These are phyloP conservation scores for Gymnocheta viridis DNA, from an alignment of 2,888 invertebrate species.

Conservation along the genomic window DNA sequence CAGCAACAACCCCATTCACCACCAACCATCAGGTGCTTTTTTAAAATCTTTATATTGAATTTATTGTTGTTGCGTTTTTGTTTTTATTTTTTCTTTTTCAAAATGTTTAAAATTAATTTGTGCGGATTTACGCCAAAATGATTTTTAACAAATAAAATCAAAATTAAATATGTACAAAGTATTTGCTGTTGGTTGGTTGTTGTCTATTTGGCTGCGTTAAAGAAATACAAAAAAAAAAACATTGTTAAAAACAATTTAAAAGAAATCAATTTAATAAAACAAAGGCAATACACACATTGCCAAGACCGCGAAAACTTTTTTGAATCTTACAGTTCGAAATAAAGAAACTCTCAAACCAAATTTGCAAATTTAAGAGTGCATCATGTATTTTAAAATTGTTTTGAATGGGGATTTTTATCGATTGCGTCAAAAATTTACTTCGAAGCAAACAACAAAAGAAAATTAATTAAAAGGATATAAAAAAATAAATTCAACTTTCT, in stretches of 20 bases:
- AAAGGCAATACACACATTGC: constrained; percentile 9
- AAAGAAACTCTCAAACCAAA: constrained; percentile 17
- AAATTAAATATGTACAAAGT: constrained; percentile 22
- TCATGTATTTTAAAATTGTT: constrained; percentile 10
- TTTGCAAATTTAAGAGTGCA: background rate
- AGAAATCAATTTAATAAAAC: constrained; percentile 27
- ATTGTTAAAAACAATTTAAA: constrained; percentile 25
- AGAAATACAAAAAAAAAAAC: constrained; percentile 1
- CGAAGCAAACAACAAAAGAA: background rate
- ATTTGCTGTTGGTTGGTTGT: constrained; percentile 2
- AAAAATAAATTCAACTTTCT: background rate
- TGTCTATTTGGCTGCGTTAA: constrained; percentile 16
- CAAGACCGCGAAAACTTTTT: constrained; percentile 31
- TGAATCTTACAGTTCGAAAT: background rate
- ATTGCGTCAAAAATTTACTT: constrained; percentile 2
- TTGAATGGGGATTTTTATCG: background rate
- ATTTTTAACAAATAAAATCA: constrained; percentile 72
- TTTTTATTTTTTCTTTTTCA: background rate
- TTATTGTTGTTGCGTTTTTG: constrained; percentile 13
- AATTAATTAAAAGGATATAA: background rate
- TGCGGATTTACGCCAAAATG: constrained; percentile 79
- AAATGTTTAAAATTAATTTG: constrained; percentile 73
- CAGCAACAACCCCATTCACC: constrained; percentile 27
- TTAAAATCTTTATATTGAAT: background rate
- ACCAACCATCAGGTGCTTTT: background rate